Percentiles rank a stretch among this genome's conserved stretches.
phyloP scores from a whole-genome alignment of 2,888 invertebrate genomes.

The Malacosoma neustria region DNA sequence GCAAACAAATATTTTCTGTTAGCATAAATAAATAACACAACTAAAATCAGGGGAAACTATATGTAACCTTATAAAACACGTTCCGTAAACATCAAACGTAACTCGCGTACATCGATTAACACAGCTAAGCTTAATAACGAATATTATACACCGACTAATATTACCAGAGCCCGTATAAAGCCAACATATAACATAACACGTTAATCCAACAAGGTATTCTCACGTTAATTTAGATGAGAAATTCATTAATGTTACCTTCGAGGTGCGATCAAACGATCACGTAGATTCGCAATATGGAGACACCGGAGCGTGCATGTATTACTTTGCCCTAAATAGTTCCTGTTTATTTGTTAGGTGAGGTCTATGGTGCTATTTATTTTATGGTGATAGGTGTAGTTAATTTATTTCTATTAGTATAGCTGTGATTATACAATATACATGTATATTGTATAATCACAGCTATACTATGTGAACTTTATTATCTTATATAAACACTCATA shows the following conservation, averaged over 20 bases:
- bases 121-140: constrained; percentile 3
- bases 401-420: no score
- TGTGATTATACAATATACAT: no score
- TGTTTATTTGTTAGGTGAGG: constrained; percentile 9
- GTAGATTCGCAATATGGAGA: neutral
- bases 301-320: neutral
- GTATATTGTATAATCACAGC: no score
- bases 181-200: constrained; percentile 22
- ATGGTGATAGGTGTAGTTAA: neutral
- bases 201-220: constrained; percentile 35
- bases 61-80: neutral
- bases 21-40: no score
- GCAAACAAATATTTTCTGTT: no score
- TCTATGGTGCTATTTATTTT: constrained; percentile 1
- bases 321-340: constrained; percentile 6
- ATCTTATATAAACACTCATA: no score
- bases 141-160: constrained; percentile 8
- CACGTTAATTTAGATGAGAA: constrained; percentile 2
- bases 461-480: no score
- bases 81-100: constrained; percentile 1
- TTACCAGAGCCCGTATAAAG: neutral
- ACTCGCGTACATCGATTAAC: neutral
- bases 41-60: neutral
- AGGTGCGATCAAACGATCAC: neutral
- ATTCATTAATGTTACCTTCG: neutral